A percentile compares a stretch with the other conserved stretches of the same genome.
These are phyloP conservation scores for Adelosebastes latens DNA, from an alignment of 2,797 vertebrate genomes.

Conservation along the genomic window DNA sequence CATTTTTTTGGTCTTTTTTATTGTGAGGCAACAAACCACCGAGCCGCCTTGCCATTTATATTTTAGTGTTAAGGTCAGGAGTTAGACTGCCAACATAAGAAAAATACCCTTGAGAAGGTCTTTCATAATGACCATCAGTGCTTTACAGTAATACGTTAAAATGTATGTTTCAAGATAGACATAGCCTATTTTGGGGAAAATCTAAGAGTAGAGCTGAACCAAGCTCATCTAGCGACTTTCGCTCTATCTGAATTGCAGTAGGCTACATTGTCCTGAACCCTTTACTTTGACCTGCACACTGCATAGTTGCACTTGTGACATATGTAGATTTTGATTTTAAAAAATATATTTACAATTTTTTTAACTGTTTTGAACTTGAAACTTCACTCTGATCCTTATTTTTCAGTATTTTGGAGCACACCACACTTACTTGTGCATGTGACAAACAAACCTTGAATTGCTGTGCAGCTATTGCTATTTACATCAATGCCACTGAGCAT, in stretches of 20 bases:
- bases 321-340: neutral
- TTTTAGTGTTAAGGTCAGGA: constrained; percentile 1
- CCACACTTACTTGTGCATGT: neutral
- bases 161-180: constrained; percentile 2
- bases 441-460: too few species aligned
- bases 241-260: neutral
- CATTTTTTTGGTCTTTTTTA: neutral
- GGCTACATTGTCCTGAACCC: neutral
- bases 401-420: neutral
- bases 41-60: neutral
- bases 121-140: neutral
- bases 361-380: neutral
- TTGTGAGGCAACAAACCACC: constrained; percentile 2
- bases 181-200: neutral
- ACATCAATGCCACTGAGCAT: neutral
- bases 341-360: neutral
- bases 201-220: neutral
- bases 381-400: neutral
- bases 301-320: neutral
- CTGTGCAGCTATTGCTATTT: neutral
- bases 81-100: neutral
- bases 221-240: neutral
- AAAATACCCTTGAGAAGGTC: neutral
- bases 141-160: neutral
- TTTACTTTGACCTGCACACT: neutral